Evolutionary conservation across 2,113 vertebrate species (phyloP).

Genomic region (Mohoua ochrocephala): DNA sequence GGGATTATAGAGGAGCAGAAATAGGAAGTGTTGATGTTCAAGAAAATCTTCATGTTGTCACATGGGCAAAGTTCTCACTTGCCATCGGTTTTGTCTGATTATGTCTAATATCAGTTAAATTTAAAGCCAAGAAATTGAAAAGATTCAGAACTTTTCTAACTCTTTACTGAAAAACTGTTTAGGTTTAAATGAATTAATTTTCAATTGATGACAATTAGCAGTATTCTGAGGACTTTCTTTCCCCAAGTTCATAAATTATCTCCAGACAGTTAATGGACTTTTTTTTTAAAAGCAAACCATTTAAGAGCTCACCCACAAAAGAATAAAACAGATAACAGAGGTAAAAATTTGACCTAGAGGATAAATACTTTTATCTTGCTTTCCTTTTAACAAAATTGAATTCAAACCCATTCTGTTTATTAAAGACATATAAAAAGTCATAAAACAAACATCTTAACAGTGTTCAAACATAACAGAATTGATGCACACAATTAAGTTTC

Average conservation of each 20-base stretch:
- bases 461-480: slow-evolving; percentile 41
- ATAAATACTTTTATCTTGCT: background rate
- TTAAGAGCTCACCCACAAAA: background rate
- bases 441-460: slow-evolving; percentile 38
- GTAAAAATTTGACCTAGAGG: background rate
- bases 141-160: background rate
- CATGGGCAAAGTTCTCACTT: background rate
- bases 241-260: background rate
- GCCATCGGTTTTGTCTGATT: background rate
- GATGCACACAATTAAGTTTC: slow-evolving; percentile 53
- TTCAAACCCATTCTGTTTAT: slow-evolving; percentile 55
- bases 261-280: background rate
- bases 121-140: background rate
- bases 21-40: background rate
- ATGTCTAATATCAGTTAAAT: background rate
- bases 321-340: slow-evolving; percentile 13
- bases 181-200: background rate
- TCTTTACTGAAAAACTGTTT: background rate
- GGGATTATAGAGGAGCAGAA: background rate
- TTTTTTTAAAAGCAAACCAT: background rate
- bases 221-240: background rate
- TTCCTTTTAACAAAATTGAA: slow-evolving; percentile 27
- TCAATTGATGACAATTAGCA: background rate
- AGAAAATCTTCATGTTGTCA: background rate
- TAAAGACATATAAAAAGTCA: slow-evolving; percentile 49